These are phyloP conservation scores for Bombus waltoni DNA, from an alignment of 1,140 invertebrate species.

Conservation along the genomic window DNA sequence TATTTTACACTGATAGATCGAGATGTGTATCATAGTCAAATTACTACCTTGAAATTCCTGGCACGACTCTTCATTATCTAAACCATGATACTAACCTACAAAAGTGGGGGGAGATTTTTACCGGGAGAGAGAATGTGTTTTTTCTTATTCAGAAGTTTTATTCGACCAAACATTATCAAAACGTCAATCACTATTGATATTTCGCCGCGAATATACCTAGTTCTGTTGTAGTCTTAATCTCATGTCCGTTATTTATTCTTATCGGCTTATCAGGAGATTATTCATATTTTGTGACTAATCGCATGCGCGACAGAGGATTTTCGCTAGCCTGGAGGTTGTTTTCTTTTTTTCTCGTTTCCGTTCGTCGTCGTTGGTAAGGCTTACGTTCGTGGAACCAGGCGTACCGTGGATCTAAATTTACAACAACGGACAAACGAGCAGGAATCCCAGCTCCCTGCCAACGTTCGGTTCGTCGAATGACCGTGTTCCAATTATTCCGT, in stretches of 20 bases:
- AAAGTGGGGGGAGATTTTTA: background rate
- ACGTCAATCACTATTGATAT: background rate
- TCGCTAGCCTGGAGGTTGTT: constrained; percentile 10
- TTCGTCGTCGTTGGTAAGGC: constrained; percentile 7
- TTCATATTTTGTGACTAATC: background rate
- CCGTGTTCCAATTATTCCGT: constrained; percentile 52
- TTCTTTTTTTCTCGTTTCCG: constrained; percentile 16
- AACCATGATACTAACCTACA: background rate
- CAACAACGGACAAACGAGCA: constrained; percentile 43
- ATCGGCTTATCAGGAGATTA: constrained; percentile 10
- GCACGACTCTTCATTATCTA: background rate
- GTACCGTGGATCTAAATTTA: constrained; percentile 64
- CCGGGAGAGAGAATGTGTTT: background rate
- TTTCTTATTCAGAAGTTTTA: background rate
- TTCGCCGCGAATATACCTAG: background rate
- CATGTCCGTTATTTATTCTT: constrained; percentile 10
- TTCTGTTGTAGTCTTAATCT: background rate
- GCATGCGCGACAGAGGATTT: background rate
- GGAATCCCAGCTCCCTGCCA: constrained; percentile 54
- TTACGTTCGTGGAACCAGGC: constrained; percentile 51
- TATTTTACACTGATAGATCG: background rate
- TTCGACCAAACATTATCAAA: background rate
- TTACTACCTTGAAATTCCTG: background rate
- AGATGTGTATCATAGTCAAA: background rate
- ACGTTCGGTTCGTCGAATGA: constrained; percentile 51